Conservation (phyloP, 2,113 vertebrate genomes). For the Merops nubicus region DNA sequence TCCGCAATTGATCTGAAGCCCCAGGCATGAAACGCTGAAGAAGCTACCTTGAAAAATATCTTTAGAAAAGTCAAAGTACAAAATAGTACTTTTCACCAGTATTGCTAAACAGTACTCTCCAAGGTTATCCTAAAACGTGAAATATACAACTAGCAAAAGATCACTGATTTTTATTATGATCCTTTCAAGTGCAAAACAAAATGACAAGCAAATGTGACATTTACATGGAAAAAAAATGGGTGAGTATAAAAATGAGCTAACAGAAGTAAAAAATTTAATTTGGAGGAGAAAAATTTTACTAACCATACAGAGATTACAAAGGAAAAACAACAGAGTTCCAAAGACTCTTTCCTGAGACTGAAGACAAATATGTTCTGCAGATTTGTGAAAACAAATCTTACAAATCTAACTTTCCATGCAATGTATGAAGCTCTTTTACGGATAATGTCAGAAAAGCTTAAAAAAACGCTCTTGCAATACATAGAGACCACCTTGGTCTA, state of each 20-base stretch:
- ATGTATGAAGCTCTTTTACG: background rate
- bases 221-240: background rate
- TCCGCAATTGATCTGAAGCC: background rate
- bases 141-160: background rate
- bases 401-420: rapidly evolving
- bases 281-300: background rate
- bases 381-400: background rate
- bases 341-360: background rate
- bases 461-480: background rate
- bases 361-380: background rate
- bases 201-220: background rate
- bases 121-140: background rate
- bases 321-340: background rate
- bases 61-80: background rate
- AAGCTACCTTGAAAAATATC: background rate
- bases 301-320: background rate
- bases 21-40: background rate
- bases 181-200: background rate
- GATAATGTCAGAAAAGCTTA: background rate
- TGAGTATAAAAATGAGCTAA: background rate
- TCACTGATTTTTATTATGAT: background rate
- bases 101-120: background rate
- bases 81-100: background rate
- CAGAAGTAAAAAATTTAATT: background rate
- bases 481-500: background rate